Evolutionary conservation across 2,113 vertebrate species (phyloP), one percentile per base, ranked within the genome.

Genomic region (Promerops cafer): DNA sequence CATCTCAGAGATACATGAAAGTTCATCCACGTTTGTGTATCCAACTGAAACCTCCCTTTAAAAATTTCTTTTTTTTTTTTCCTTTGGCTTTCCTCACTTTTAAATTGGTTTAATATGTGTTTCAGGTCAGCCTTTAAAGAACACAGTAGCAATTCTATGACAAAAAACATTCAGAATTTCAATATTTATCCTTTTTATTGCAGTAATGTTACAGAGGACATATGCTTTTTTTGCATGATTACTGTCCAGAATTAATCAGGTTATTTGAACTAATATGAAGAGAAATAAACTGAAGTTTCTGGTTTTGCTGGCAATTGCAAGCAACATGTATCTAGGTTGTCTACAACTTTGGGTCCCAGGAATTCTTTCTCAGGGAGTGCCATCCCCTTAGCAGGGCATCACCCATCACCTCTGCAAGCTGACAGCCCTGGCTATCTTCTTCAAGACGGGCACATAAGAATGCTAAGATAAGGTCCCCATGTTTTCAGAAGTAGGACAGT

Each of bases 401-500:
- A 19, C 49, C 87, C 10, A 9, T 81, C 95, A 70, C 79, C 35
- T 90, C 84, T n/a, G 47, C 39, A 23, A 2, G 35, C 85, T 96
- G 94, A 96, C 95, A 96, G 44, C 52, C 28, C 92, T 88, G 92
- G 82, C 78, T 96, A 94, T 96, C 33, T 11, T 88, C 87, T 74
- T 97, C 79, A 94, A 97, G 96, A 92, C 7, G 39, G 79, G 54
- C 85, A 78, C 9, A 13, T 86, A 93, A 95, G 92, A 97, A 97
- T 91, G 91, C 66, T 30, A 16, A 90, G 95, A 96, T 96, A 96
- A 97, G 22, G 63, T 44, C 24, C 53, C 89, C n/a, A 4, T 94
- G 95, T 93, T 95, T 84, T 93, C 90, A 81, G 63, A 93, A 96
- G 93, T 89, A 96, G 85, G 79, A 94, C 85, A 87, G 92, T 47